phyloP scores from a whole-genome alignment of 2,888 invertebrate species.

The Synanthedon tipuliformis region DNA sequence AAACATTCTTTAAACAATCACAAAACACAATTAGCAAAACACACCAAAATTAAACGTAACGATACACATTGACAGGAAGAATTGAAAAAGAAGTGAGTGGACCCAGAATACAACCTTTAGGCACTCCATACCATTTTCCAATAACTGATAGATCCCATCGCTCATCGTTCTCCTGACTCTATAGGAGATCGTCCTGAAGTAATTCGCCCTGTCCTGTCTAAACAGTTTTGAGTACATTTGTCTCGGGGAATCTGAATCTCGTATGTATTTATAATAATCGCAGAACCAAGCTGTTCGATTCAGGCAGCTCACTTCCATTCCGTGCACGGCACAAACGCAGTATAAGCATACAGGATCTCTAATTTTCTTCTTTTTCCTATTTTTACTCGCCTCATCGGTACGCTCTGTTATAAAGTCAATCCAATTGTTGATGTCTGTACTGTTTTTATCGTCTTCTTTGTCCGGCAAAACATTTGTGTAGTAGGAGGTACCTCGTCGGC shows the following conservation, averaged over 20 bases:
- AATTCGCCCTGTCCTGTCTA: conserved; percentile 39
- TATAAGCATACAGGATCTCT: conserved; percentile 25
- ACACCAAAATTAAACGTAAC: background rate
- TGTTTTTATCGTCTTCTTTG: conserved; percentile 33
- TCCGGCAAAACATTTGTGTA: conserved; percentile 35
- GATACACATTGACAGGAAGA: conserved; percentile 1
- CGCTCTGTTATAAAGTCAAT: conserved; percentile 23
- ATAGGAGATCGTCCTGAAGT: conserved; percentile 41
- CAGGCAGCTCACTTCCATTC: conserved; percentile 27
- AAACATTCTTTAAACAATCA: background rate
- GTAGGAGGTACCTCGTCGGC: conserved; percentile 39
- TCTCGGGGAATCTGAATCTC: conserved; percentile 15
- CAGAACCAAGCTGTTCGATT: conserved; percentile 34
- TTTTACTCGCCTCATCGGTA: background rate
- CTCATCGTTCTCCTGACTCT: conserved; percentile 54
- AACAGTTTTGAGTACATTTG: conserved; percentile 29
- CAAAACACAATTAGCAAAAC: background rate
- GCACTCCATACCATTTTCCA: conserved; percentile 32
- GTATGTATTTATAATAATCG: conserved; percentile 31
- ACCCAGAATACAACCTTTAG: conserved; percentile 9
- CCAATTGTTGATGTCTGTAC: conserved; percentile 28
- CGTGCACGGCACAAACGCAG: conserved; percentile 40
- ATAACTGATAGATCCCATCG: conserved; percentile 32
- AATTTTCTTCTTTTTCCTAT: background rate
- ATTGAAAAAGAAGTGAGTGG: conserved; percentile 9